Conservation (phyloP, 2,888 invertebrate species). For the Leucophenga montana region DNA sequence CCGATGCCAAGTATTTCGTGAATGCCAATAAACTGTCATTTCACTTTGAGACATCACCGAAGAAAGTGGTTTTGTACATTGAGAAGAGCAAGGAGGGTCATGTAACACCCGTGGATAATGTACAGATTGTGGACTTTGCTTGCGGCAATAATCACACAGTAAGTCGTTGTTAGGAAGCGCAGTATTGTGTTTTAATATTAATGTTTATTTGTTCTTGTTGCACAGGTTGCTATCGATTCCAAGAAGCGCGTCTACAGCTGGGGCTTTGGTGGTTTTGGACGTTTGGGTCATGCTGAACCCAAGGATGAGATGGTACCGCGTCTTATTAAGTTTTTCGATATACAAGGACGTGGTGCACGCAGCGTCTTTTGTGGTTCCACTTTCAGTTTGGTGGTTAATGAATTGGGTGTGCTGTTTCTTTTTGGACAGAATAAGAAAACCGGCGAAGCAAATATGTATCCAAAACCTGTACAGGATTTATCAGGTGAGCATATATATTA, state of each 20-base stretch:
- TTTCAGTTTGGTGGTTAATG: constrained; percentile 89
- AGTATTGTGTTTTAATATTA: not conserved
- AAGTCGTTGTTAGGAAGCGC: constrained; percentile 53
- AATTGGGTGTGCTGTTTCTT: constrained; percentile 81
- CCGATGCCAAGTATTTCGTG: constrained; percentile 95
- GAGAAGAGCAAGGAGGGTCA: constrained; percentile 92
- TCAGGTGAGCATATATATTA: constrained; percentile 74
- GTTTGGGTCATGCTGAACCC: constrained; percentile 93
- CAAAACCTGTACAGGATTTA: constrained; percentile 94
- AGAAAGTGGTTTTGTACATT: constrained; percentile 87
- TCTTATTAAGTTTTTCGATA: constrained; percentile 91
- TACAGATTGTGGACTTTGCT: constrained; percentile 90
- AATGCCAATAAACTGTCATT: constrained; percentile 90
- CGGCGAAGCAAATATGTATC: constrained; percentile 97
- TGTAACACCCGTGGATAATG: constrained; percentile 86
- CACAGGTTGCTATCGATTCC: constrained; percentile 87
- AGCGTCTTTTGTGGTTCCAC: constrained; percentile 89
- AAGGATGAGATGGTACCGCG: constrained; percentile 91
- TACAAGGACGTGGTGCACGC: constrained; percentile 87
- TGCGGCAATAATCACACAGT: constrained; percentile 95
- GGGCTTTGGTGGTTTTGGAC: constrained; percentile 96
- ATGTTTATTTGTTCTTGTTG: not conserved
- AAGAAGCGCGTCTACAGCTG: constrained; percentile 92
- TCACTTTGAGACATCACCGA: constrained; percentile 88
- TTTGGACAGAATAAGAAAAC: constrained; percentile 95